phyloP scores from a whole-genome alignment of 2,888 invertebrate genomes.

The Sphecodes monilicornis region DNA sequence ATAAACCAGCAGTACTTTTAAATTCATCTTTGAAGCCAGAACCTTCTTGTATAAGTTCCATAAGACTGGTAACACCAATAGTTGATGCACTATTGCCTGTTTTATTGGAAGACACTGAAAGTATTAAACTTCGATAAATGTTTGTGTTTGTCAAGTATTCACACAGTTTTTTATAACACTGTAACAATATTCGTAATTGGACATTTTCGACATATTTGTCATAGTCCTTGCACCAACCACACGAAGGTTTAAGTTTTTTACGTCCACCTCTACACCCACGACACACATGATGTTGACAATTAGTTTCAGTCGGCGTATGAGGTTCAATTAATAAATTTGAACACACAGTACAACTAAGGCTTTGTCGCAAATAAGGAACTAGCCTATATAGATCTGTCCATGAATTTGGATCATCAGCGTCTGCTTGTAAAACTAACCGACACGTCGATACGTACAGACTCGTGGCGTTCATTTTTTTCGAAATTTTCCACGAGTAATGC shows the following conservation, averaged over 20 bases:
- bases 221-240: slow-evolving; percentile 94
- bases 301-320: slow-evolving; percentile 90
- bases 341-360: slow-evolving; percentile 95
- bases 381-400: slow-evolving; percentile 93
- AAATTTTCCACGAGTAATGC: slow-evolving; percentile 21
- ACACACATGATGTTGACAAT: slow-evolving; percentile 96
- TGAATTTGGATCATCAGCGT: slow-evolving; percentile 89
- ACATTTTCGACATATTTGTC: slow-evolving; percentile 93
- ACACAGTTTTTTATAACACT: slow-evolving; percentile 96
- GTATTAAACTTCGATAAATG: slow-evolving; percentile 87
- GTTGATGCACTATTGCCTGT: slow-evolving; percentile 85
- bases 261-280: slow-evolving; percentile 93
- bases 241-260: slow-evolving; percentile 93
- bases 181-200: slow-evolving; percentile 91
- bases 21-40: slow-evolving; percentile 91
- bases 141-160: slow-evolving; percentile 91
- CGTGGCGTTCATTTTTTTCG: slow-evolving; percentile 89
- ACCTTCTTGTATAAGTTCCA: slow-evolving; percentile 92
- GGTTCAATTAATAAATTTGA: slow-evolving; percentile 93
- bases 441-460: slow-evolving; percentile 93
- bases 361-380: slow-evolving; percentile 93
- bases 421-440: slow-evolving; percentile 91
- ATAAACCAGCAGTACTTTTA: slow-evolving; percentile 89
- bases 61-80: slow-evolving; percentile 87
- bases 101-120: slow-evolving; percentile 85